Evolutionary conservation across 2,113 vertebrate species (phyloP), one percentile per base, ranked within the genome.

Genomic region (Microcebus lehilahytsara): DNA sequence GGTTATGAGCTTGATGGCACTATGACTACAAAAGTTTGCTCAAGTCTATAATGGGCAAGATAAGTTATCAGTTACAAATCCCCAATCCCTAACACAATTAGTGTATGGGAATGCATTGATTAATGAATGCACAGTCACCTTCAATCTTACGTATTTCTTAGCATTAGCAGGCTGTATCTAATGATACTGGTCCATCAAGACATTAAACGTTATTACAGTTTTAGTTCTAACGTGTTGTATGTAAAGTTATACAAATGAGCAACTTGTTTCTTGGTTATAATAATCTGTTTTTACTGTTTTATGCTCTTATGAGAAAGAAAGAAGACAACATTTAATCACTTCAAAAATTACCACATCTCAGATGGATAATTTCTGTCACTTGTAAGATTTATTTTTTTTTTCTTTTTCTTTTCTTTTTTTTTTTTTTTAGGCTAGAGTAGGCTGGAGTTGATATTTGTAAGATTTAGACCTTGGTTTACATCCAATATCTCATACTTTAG

Each of bases 381-480:
- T 88, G 5, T 12, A 78, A 74, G 27, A 84, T 96, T 83, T 96
- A 64, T 42, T 42, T 1, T 46, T 46, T 46, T 46, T 46, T 46
- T 46, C 42, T 46, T 46, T 46, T 46, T 46, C 46, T 9, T 46
- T 46, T 46, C 7, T 46, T 46, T 46, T 46, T 46, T 46, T 46
- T 46, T 46, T 46, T 46, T 9, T 46, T 46, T 46, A 46, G 46
- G 46, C 46, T 46, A 46, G 46, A 46, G 8, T 46, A 46, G 46
- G 46, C 46, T 46, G 46, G 46, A 46, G 46, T 46, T 46, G 46
- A 46, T 46, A 46, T 46, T 94, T 88, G 5, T 12, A 78, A 74
- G 27, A 84, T 94, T 83, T 96, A 69, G 74, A 51, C 75, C 51
- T 81, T 89, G 56, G 32, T 95, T 81, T 78, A 72, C 34, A 25